phyloP scores from a whole-genome alignment of 2,797 vertebrate species.

The Danio albolineatus region DNA sequence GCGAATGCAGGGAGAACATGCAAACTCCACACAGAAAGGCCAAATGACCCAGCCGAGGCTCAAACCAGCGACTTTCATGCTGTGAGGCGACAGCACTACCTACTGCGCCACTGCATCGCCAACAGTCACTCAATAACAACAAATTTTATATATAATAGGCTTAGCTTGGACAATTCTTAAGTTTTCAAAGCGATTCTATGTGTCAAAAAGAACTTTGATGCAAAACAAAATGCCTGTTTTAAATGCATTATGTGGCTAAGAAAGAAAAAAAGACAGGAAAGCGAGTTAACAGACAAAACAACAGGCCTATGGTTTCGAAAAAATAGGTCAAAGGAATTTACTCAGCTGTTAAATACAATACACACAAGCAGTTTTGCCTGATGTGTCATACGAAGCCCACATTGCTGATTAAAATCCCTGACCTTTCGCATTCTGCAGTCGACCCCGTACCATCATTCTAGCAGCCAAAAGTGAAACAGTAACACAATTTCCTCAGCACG shows the following conservation, averaged over 20 bases:
- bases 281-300: background rate
- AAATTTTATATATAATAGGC: no score
- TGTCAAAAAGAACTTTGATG: no score
- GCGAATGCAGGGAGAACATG: no score
- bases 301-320: background rate
- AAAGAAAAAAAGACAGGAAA: background rate
- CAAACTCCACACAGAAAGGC: no score
- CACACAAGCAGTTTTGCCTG: background rate
- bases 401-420: background rate
- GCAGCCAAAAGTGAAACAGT: background rate
- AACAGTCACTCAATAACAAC: no score
- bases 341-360: background rate
- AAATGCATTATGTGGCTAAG: background rate
- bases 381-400: background rate
- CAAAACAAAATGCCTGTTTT: no score
- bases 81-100: no score
- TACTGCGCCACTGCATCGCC: no score
- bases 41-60: no score
- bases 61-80: no score
- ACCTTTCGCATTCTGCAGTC: background rate
- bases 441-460: background rate
- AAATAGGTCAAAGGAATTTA: background rate
- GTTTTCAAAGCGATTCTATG: no score
- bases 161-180: no score
- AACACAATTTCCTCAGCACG: constrained; percentile 20